Base-by-base conservation (phyloP, 2,888 invertebrate species). In the Troides aeacus region DNA sequence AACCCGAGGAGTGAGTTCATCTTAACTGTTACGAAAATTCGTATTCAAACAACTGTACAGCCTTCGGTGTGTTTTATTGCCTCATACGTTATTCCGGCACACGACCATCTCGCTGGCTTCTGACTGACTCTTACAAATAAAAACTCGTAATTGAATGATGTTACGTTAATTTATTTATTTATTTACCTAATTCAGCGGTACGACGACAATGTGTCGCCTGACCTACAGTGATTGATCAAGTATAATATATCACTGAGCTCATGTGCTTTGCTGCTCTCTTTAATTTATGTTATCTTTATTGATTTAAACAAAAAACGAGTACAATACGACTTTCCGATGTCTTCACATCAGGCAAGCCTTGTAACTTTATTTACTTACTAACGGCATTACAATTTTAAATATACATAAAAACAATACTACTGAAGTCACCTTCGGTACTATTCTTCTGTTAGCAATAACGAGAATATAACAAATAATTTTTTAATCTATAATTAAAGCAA, bases 31-130 rank as follows among this genome's bases (percentile, higher is more conserved):
- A 23, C 21, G 21, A 57, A 57, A 57, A 57, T 65, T 18, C 58
- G 24, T 59, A 50, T 59, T 65, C 59, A 65, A 65, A 59, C 18
- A 46, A 59, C 18, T 62, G 42, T 42, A 62, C 42, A 46, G 24
- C 1, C 15, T 50, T 66, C 24, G 17, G 23, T 61, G 39, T 36
- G 17, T 66, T 62, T 68, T 63, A 68, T 68, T 63, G 18, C 63
- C 63, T 68, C 57, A 68, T 68, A 57, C 57, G 62, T 68, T 62
- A 68, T 68, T 62, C 67, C 30, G 62, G 62, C 67, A 68, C 67
- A 62, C 67, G 67, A 62, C 62, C 24, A 62, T n/a, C 39, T 62
- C 46, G 62, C 67, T 57, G 46, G 62, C 62, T 62, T 46, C 46
- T 62, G 67, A 62, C 42, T 57, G 62, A 39, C 57, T 42, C 24